Percentiles rank a stretch among this genome's conserved stretches.
These are phyloP conservation scores for Bombus waltoni DNA, from an alignment of 1,140 invertebrate species.

Conservation along the genomic window DNA sequence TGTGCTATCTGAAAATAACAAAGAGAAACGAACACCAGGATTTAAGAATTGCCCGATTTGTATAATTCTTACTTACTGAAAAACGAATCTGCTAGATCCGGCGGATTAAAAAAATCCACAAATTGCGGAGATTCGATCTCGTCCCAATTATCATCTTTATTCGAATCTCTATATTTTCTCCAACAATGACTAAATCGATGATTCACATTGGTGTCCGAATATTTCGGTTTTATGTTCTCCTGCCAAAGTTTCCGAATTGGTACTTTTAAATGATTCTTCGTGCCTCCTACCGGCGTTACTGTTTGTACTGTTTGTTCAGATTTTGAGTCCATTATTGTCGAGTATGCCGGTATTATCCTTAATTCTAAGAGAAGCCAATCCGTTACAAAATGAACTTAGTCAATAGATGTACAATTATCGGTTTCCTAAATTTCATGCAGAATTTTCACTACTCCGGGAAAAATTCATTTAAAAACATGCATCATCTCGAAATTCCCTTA, in stretches of 20 bases:
- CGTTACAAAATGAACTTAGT: not conserved
- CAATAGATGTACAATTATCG: not conserved
- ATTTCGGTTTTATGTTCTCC: not conserved
- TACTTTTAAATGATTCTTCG: not conserved
- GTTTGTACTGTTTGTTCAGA: not conserved
- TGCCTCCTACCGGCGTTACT: not conserved
- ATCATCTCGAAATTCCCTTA: not conserved
- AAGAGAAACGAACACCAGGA: not conserved
- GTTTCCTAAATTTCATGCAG: not conserved
- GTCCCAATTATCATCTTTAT: conserved; percentile 32
- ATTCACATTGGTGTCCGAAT: not conserved
- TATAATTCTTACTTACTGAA: conserved; percentile 52
- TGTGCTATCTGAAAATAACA: not conserved
- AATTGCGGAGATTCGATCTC: conserved; percentile 54
- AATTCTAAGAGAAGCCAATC: not conserved
- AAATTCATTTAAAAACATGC: not conserved
- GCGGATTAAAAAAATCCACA: conserved; percentile 44
- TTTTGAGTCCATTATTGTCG: no score
- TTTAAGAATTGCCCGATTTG: not conserved
- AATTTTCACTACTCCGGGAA: not conserved
- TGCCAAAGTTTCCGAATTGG: conserved; percentile 32
- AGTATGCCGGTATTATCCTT: not conserved
- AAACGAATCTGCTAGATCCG: conserved; percentile 42
- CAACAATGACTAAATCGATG: accelerated
- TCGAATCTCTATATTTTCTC: not conserved